A percentile compares a stretch with the other conserved stretches of the same genome.
Conservation (phyloP, 1,140 invertebrate species). For the Geopemphigus sp. region DNA sequence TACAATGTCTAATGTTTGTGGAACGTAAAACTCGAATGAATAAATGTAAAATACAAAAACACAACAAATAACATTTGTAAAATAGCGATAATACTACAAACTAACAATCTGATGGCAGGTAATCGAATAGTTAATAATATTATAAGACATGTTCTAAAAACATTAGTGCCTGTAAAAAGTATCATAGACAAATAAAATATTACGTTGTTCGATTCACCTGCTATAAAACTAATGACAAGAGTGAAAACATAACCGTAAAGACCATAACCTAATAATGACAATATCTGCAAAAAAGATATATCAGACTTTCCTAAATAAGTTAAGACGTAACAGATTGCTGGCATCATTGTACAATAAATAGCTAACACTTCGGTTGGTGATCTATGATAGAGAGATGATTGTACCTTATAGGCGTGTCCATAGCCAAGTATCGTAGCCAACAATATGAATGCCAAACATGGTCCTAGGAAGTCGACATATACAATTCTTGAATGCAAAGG, state of each 20-base stretch:
- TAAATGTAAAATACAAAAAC: slow-evolving; percentile 59
- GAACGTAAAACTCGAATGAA: slow-evolving; percentile 56
- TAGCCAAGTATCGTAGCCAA: slow-evolving; percentile 55
- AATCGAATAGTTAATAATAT: slow-evolving; percentile 56
- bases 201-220: slow-evolving; percentile 55
- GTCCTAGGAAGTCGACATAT: slow-evolving; percentile 57
- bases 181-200: slow-evolving; percentile 57
- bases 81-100: slow-evolving; percentile 57
- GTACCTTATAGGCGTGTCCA: slow-evolving; percentile 56
- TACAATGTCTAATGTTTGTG: slow-evolving; percentile 15
- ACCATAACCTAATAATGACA: slow-evolving; percentile 58
- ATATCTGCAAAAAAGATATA: slow-evolving; percentile 55
- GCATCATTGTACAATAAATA: slow-evolving; percentile 55
- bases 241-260: slow-evolving; percentile 59
- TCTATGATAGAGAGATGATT: slow-evolving; percentile 51
- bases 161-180: slow-evolving; percentile 57
- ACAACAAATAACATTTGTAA: slow-evolving; percentile 58
- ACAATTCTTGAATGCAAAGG: slow-evolving; percentile 54
- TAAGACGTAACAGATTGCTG: slow-evolving; percentile 55
- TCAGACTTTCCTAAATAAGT: slow-evolving; percentile 54
- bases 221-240: slow-evolving; percentile 56
- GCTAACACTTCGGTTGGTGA: slow-evolving; percentile 55
- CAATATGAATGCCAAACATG: slow-evolving; percentile 55
- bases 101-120: slow-evolving; percentile 57
- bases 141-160: slow-evolving; percentile 57